phyloP scores from a whole-genome alignment of 2,113 vertebrate species.

The Vulpes lagopus region DNA sequence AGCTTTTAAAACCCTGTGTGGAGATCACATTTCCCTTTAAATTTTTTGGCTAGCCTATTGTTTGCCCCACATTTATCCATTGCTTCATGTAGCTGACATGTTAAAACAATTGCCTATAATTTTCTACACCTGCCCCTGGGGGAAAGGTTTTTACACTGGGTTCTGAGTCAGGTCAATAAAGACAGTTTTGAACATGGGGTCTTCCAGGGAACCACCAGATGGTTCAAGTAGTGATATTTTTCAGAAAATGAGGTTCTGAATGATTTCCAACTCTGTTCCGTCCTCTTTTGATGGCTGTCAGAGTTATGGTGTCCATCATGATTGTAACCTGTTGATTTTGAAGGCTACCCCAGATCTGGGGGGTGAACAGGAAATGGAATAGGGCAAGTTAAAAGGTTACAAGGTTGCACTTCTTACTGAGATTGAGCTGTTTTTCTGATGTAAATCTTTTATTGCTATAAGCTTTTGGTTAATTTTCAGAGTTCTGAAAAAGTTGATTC shows the following conservation, averaged over 20 bases:
- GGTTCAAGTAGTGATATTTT: slow-evolving; percentile 13
- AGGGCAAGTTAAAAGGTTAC: background rate
- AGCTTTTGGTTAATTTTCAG: slow-evolving; percentile 12
- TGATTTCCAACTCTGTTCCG: background rate
- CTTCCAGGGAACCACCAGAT: background rate
- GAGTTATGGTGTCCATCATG: background rate
- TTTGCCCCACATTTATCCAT: background rate
- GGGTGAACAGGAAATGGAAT: background rate
- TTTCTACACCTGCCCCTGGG: background rate
- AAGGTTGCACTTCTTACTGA: background rate
- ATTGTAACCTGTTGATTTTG: background rate
- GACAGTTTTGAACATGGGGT: background rate
- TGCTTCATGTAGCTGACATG: background rate
- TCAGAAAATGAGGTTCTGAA: background rate
- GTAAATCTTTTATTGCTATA: background rate
- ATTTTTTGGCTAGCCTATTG: background rate
- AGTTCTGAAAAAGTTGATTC: slow-evolving; percentile 46
- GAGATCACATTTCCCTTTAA: background rate
- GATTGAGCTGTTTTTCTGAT: background rate
- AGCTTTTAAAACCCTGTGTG: background rate
- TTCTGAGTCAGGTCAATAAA: background rate
- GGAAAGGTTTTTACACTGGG: background rate
- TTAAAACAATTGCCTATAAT: background rate
- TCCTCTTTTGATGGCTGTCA: background rate
- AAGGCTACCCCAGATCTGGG: background rate